Evolutionary conservation across 2,113 vertebrate species (phyloP), one percentile per base, ranked within the genome.

Genomic region (Garra rufa): DNA sequence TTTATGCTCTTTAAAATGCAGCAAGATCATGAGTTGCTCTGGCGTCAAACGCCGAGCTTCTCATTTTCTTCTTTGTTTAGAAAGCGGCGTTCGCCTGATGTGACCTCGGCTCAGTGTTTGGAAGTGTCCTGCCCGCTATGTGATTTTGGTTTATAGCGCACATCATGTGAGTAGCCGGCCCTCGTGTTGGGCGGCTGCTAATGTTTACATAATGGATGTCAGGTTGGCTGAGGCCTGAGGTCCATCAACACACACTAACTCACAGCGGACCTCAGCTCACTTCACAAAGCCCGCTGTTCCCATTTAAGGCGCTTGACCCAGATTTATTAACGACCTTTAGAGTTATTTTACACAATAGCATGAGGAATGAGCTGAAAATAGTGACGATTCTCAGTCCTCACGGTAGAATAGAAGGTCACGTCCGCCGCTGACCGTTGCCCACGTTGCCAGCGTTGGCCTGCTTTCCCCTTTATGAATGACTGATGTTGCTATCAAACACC

Each of bases 151-250:
- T 88, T 88, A 88, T 85, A 85, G 78, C 43, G 21, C 73, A 28
- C 81, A 41, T 85, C 70, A 63, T 83, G 41, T 74, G 77, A 67
- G 78, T n/a, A 74, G 78, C 69, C 74, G 44, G 80, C 59, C 73
- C 73, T 74, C 76, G 38, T 46, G 44, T 83, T 78, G 81, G 84
- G 57, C 84, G 28, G 69, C 65, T 76, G 78, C 67, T 83, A 81
- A 87, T 81, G 88, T 89, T 89, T 89, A 89, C 88, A 83, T 87
- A 87, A 85, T 80, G 79, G 86, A 87, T 85, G 85, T 81, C 77
- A 65, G 50, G 85, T 83, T 85, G 83, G 73, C 80, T 28, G 17
- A 76, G 44, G 43, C 79, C 83, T 26, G 43, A 77, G 77, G 81
- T 77, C 82, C 70, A 86, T 86, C 81, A 84, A 84, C 82, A 84